Base-by-base conservation (phyloP, 2,797 vertebrate species). In the Morelia viridis region DNA sequence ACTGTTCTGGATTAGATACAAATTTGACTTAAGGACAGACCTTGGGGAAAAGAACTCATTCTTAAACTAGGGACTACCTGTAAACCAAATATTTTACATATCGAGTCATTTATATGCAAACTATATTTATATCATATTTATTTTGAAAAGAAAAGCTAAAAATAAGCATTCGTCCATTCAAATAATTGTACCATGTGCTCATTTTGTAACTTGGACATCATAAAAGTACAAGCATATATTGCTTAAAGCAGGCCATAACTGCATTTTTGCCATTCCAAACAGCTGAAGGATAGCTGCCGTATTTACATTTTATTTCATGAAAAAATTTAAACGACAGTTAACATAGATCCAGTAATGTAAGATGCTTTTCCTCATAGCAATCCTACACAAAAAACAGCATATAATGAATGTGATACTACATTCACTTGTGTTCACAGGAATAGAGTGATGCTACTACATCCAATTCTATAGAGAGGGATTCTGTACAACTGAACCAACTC, bases 111-210 rank as follows among this genome's bases (percentile, higher is more conserved):
- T 71, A 71, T 56, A 53, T 11, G 0, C 26, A 41, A 60, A 87
- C 5, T 71, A 89, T 1, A 57, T 85, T n/a, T n/a, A 58, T 85
- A 86, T 13, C 90, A 26, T 56, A 50, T 91, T 31, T 57, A 68
- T 86, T 91, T 85, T 26, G 26, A 68, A 85, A 86, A 65, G 53
- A 28, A 85, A 12, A 56, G n/a, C 61, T 91, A 57, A 91, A 90
- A 86, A 90, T 68, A 57, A 68, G 65, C 10, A 26, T n/a, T 22
- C 17, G 7, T 85, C 50, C 10, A 24, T 68, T 86, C 60, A 91
- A 85, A 85, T 26, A 57, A 31, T 57, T 2, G 5, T 31, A 85
- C 46, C 46, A 56, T n/a, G 46, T 53, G n/a, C 85, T 65, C 28
- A 64, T 56, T 46, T 65, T 88, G 35, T 53, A 58, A 9, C 11